Evolutionary conservation across 2,797 vertebrate genomes (phyloP), one percentile per base, ranked within the genome.

Genomic region (Rhinophrynus dorsalis): DNA sequence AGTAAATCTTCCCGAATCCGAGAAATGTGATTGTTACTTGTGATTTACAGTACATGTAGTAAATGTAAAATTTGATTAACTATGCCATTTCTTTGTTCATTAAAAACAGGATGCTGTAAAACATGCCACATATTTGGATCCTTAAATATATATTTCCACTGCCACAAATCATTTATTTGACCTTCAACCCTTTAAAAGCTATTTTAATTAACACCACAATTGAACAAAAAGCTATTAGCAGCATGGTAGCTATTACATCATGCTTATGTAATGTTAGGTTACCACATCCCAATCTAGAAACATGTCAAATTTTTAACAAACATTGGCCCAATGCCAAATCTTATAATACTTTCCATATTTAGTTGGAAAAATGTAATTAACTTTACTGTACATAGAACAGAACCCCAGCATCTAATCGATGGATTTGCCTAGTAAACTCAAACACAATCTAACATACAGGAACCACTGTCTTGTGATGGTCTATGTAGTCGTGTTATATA

Each of bases 251-350:
- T 47, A 65, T 65, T 65, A 72, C 33, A 18, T 44, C 40, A 18
- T 64, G 52, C 52, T 51, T 72, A 50, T 65, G 44, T 57, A 57
- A 65, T 64, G 58, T 64, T 72, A 65, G 48, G 61, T n/a, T 58
- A 72, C 55, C 38, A 72, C 64, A 72, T 51, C 61, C 54, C 51
- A 65, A 72, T 52, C 44, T 65, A 65, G 54, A 65, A 72, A 65
- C 54, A 63, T 48, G 61, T 72, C 69, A 72, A 44, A 59, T 72
- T 57, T 72, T 58, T 38, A 66, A 60, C 33, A 65, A 72, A 65
- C 69, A 72, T 65, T 65, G 54, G 35, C 69, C 11, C 20, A 29
- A 27, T 51, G 35, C 54, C 61, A 72, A 72, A 66, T 65, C 56
- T 37, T 57, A 50, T 65, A 72, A 72, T 65, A 45, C 8, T 65